Evolutionary conservation across 2,888 invertebrate genomes (phyloP), one percentile per base, ranked within the genome.

Genomic region (Lomographa bimaculata): DNA sequence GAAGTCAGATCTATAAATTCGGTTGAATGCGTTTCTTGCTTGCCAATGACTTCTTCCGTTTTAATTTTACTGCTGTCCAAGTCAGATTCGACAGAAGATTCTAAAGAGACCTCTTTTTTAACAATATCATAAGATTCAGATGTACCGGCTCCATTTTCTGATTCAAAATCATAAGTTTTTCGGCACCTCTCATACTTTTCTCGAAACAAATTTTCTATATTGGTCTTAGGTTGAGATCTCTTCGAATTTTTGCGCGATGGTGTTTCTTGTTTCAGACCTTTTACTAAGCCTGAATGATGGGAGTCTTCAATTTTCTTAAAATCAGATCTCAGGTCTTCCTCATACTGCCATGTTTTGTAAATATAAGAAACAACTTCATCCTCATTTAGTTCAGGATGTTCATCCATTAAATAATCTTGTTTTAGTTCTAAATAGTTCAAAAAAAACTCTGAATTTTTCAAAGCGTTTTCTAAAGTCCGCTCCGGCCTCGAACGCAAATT

Each of bases 271-370:
- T 57, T 57, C 4, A 48, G 16, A 1, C 73, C 77, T 60, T 78
- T 79, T 0, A 79, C 66, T 42, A 74, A 50, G 49, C 63, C 71
- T 8, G 60, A 57, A 23, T 71, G 64, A 40, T 62, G 60, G 3
- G 65, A 48, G 26, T 70, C 68, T 8, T 74, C 67, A 7, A 47
- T 54, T 34, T 71, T 78, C 30, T 65, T 70, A 2, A 62, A 62
- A 12, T 78, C 79, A 8, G 72, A 61, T 48, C 79, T 87, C 34
- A 68, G 66, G 33, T 64, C 77, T 27, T 84, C 77, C 50, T 80
- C 76, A 14, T 84, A 85, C 11, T 76, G 52, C 90, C 90, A 91
- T 2, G 83, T 82, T 55, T 90, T 87, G 21, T 79, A 77, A 21
- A 91, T 68, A 61, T 90, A 90, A 4, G 60, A 61, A 17, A 75